phyloP scores from a whole-genome alignment of 2,888 invertebrate species.

The Iselma pallidipennis region DNA sequence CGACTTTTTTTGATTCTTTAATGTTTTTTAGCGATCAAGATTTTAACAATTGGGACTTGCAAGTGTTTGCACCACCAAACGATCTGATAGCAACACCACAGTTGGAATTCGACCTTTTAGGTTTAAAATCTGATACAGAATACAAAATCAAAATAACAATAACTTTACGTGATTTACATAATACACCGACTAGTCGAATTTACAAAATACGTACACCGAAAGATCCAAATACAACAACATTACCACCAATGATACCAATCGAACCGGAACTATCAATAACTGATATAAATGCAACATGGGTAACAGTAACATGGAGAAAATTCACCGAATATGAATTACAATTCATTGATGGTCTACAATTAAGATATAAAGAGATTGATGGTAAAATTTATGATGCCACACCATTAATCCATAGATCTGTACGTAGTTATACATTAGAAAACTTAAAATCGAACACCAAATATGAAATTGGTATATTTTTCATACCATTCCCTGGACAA shows the following conservation, averaged over 20 bases:
- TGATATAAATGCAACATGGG: conserved; percentile 78
- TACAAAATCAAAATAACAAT: conserved; percentile 84
- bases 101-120: conserved; percentile 80
- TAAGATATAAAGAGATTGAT: conserved; percentile 81
- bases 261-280: conserved; percentile 75
- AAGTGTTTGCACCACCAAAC: conserved; percentile 85
- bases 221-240: conserved; percentile 56
- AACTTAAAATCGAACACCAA: conserved; percentile 76
- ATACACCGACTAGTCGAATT: conserved; percentile 76
- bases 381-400: conserved; percentile 84
- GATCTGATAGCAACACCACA: conserved; percentile 85
- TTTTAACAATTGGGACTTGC: conserved; percentile 76
- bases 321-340: conserved; percentile 79
- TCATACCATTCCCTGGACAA: conserved; percentile 81
- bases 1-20: conserved; percentile 1
- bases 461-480: conserved; percentile 82
- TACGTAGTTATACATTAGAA: conserved; percentile 76
- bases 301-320: conserved; percentile 80
- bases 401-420: conserved; percentile 80
- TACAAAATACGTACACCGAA: conserved; percentile 74
- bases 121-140: conserved; percentile 75
- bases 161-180: conserved; percentile 74
- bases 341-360: conserved; percentile 85
- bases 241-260: conserved; percentile 66
- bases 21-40: conserved; percentile 59